A percentile compares a stretch with the other conserved stretches of the same genome.
phyloP scores from a whole-genome alignment of 2,888 invertebrate genomes.

The Lepeophtheirus nordmannii region DNA sequence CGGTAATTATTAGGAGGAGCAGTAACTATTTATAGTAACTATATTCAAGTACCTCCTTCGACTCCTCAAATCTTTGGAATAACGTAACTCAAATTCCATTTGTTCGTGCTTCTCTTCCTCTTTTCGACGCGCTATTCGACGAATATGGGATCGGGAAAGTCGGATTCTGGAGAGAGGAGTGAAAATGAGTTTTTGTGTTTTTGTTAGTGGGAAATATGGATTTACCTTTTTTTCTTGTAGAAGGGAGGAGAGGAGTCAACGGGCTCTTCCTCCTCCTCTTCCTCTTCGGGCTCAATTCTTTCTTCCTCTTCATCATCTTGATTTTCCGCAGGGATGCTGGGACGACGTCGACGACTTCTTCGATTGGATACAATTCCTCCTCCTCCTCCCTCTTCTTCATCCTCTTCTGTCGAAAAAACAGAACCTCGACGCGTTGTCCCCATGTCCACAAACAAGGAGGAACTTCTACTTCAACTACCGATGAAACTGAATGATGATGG shows the following conservation, averaged over 20 bases:
- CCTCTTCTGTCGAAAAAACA: neutral
- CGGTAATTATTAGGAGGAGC: too few species aligned
- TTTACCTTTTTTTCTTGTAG: neutral
- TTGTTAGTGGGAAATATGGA: neutral
- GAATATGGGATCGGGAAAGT: neutral
- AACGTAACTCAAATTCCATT: slow-evolving; percentile 17
- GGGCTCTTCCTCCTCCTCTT: neutral
- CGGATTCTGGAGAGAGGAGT: neutral
- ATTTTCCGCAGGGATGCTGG: neutral
- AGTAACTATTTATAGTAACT: too few species aligned
- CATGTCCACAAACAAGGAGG: neutral
- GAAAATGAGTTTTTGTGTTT: neutral
- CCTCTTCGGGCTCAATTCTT: neutral
- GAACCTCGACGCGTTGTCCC: neutral
- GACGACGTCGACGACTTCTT: neutral
- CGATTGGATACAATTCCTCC: neutral
- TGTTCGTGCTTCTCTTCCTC: slow-evolving; percentile 18
- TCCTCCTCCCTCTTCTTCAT: neutral
- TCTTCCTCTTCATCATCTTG: too few species aligned
- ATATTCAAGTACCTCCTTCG: neutral
- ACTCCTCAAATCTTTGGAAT: slow-evolving; percentile 20
- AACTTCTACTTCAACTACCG: neutral
- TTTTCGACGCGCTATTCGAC: neutral
- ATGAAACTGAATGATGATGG: neutral
- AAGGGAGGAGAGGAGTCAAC: neutral